Percentiles rank a stretch among this genome's conserved stretches.
Evolutionary conservation across 2,888 invertebrate species (phyloP).

Genomic region (Drosophila heteroneura): DNA sequence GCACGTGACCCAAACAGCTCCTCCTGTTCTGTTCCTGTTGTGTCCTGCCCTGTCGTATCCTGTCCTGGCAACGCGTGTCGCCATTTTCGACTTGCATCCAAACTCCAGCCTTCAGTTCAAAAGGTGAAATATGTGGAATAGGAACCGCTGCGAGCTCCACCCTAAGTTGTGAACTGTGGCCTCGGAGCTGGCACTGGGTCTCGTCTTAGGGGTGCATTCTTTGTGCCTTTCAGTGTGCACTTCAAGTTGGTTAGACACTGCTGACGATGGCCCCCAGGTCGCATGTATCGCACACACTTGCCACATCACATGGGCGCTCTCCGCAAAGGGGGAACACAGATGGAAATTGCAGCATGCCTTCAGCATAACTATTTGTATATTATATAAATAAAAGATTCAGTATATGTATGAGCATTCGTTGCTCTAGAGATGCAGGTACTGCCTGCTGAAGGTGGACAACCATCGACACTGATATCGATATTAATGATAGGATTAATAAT

Average conservation of each 20-base stretch:
- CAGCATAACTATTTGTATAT: not conserved
- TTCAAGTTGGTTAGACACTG: slow-evolving; percentile 27
- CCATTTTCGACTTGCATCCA: slow-evolving; percentile 51
- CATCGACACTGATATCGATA: not conserved
- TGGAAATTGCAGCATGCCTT: not conserved
- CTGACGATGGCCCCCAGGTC: slow-evolving; percentile 26
- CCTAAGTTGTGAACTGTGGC: slow-evolving; percentile 5
- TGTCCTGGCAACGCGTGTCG: slow-evolving; percentile 45
- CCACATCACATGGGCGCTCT: slow-evolving; percentile 25
- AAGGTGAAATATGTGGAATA: slow-evolving; percentile 46
- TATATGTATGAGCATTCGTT: not conserved
- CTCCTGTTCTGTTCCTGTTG: not conserved
- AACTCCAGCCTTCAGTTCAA: slow-evolving; percentile 18
- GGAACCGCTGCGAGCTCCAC: slow-evolving; percentile 3
- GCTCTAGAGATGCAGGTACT: not conserved
- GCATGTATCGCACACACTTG: slow-evolving; percentile 4
- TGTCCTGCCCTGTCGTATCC: not conserved
- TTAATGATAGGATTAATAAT: not conserved
- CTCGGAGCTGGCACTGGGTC: slow-evolving; percentile 4
- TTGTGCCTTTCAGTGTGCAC: slow-evolving; percentile 13
- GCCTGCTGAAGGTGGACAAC: not conserved
- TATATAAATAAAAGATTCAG: not conserved
- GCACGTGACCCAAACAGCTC: slow-evolving; percentile 61
- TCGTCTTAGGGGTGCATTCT: slow-evolving; percentile 35
- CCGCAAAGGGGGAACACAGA: not conserved